phyloP scores from a whole-genome alignment of 2,888 invertebrate species.

The Rutpela maculata region DNA sequence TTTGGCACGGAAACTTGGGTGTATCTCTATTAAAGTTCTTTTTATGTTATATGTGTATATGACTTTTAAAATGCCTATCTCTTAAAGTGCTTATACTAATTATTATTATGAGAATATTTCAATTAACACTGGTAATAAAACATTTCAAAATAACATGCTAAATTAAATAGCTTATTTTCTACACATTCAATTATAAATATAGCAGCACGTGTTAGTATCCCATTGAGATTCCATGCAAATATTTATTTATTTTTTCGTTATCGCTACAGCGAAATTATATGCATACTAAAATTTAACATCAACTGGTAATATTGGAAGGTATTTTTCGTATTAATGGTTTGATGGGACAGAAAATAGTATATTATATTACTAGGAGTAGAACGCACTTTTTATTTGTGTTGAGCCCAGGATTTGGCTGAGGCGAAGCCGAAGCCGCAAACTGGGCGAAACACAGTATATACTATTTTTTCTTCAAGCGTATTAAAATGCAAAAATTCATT shows the following conservation, averaged over 20 bases:
- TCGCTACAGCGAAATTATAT: neutral
- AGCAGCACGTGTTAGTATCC: conserved; percentile 26
- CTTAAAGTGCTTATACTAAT: neutral
- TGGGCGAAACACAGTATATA: no score
- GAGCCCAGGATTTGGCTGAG: no score
- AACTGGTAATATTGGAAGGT: neutral
- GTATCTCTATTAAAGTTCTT: no score
- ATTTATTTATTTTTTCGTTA: neutral
- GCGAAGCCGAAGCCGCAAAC: no score
- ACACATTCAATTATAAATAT: conserved; percentile 4
- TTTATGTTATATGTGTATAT: no score
- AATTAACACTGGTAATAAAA: neutral
- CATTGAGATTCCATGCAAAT: conserved; percentile 17
- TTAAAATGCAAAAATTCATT: no score
- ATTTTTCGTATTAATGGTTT: neutral
- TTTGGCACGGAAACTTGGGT: no score
- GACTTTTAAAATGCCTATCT: no score
- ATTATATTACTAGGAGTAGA: no score
- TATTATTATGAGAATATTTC: neutral
- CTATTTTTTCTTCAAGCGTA: no score
- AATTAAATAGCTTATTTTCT: neutral
- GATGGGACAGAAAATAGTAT: no score
- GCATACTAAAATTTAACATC: neutral
- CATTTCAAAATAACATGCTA: neutral
- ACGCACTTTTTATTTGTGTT: no score